Conservation (phyloP, 2,113 vertebrate genomes). For the Nematolebias whitei region DNA sequence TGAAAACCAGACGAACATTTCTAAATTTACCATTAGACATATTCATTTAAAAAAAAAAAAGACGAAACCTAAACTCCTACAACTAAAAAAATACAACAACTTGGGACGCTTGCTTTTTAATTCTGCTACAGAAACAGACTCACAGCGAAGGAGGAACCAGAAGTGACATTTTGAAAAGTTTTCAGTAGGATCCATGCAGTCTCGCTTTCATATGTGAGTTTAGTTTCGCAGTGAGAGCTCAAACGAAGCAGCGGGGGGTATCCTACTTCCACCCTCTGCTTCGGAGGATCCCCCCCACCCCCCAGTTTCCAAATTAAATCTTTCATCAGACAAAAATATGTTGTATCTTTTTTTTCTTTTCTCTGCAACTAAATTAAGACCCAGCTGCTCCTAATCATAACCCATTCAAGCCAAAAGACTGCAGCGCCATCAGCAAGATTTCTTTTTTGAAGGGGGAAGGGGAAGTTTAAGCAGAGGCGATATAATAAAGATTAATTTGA, state of each 20-base stretch:
- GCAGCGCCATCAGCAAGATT: not conserved
- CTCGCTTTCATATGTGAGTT: conserved; percentile 11
- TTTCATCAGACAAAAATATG: conserved; percentile 8
- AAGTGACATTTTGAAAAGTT: conserved; percentile 14
- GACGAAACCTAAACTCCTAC: not conserved
- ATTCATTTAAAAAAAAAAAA: not conserved
- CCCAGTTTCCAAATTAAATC: conserved; percentile 21
- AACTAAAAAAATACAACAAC: not conserved
- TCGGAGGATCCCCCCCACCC: not conserved
- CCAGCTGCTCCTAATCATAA: conserved; percentile 23
- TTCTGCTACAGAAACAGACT: conserved; percentile 5
- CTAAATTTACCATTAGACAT: not conserved
- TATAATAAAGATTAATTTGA: not conserved
- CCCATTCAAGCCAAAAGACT: conserved; percentile 23
- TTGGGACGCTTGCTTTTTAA: not conserved
- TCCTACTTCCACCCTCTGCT: conserved; percentile 33
- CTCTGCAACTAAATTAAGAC: conserved; percentile 34
- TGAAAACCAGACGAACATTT: not conserved
- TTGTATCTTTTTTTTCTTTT: not conserved
- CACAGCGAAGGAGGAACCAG: not conserved
- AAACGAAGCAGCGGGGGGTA: conserved; percentile 19
- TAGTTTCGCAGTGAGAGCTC: not conserved
- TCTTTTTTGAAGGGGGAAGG: too few species aligned
- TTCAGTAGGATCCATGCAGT: not conserved
- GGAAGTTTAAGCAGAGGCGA: not conserved